These are phyloP conservation scores for Sarcophilus harrisii DNA, from an alignment of 2,797 vertebrate species.

Conservation along the genomic window DNA sequence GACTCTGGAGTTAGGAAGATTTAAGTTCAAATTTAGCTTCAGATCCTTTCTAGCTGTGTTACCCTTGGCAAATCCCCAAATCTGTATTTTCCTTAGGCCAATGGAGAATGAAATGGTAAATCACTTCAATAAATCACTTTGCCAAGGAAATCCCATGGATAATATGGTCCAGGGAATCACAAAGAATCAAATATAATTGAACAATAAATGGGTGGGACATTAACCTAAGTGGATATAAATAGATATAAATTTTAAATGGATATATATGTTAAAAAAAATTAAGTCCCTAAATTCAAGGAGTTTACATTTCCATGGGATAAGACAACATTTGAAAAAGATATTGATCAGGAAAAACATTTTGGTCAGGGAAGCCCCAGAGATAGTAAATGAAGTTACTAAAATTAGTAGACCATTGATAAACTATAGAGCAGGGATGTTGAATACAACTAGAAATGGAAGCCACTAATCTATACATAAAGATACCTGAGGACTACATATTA, in stretches of 20 bases:
- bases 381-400: neutral
- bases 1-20: neutral
- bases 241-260: too few species aligned
- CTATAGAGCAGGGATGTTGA: neutral
- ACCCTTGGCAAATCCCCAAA: neutral
- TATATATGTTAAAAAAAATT: neutral
- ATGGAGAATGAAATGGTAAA: neutral
- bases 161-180: neutral
- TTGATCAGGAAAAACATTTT: neutral
- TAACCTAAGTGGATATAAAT: neutral
- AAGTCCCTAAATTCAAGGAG: neutral
- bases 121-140: neutral
- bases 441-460: neutral
- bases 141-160: neutral
- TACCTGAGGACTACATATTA: rapidly evolving
- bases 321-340: neutral
- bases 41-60: neutral
- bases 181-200: neutral
- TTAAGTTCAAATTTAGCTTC: neutral
- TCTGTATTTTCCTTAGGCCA: neutral
- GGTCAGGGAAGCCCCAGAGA: neutral
- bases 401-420: neutral
- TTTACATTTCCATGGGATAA: neutral
- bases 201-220: neutral
- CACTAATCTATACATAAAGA: neutral